A percentile compares a stretch with the other conserved stretches of the same genome.
Conservation (phyloP, 2,888 invertebrate species). For the Timema podura region DNA sequence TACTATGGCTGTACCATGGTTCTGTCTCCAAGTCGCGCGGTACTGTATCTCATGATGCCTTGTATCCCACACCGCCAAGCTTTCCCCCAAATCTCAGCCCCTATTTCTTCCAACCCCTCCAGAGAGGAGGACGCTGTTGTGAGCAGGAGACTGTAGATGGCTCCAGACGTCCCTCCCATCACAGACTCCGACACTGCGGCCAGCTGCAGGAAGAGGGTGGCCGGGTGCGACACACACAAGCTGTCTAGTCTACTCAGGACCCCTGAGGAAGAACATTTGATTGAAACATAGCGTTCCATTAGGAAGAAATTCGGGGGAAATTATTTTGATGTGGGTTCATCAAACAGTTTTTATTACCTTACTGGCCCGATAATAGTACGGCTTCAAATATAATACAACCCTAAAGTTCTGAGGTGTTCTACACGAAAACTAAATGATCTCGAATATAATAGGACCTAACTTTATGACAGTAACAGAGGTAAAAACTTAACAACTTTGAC, state of each 20-base stretch:
- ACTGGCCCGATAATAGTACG: too few species aligned
- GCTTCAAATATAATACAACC: too few species aligned
- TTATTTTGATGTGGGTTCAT: too few species aligned
- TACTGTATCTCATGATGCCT: slow-evolving; percentile 64
- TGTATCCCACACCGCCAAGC: slow-evolving; percentile 55
- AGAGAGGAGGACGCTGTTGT: slow-evolving; percentile 53
- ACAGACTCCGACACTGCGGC: slow-evolving; percentile 58
- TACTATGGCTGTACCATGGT: slow-evolving; percentile 71
- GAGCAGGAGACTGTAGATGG: slow-evolving; percentile 71
- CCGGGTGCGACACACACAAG: slow-evolving; percentile 35
- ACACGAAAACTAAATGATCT: too few species aligned
- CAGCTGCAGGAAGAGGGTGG: slow-evolving; percentile 34
- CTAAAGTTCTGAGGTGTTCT: too few species aligned
- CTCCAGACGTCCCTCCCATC: slow-evolving; percentile 78
- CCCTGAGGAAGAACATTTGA: slow-evolving; percentile 10
- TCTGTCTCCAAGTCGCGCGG: slow-evolving; percentile 67
- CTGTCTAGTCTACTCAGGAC: slow-evolving; percentile 17
- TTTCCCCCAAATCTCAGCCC: slow-evolving; percentile 47
- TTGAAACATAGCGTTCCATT: too few species aligned
- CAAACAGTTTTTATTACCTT: too few species aligned
- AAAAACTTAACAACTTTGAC: too few species aligned
- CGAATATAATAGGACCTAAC: too few species aligned
- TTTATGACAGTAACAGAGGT: too few species aligned
- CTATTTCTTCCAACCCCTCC: slow-evolving; percentile 17
- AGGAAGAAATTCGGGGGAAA: too few species aligned